Conservation (phyloP, 2,113 vertebrate genomes). For the Sula dactylatra region DNA sequence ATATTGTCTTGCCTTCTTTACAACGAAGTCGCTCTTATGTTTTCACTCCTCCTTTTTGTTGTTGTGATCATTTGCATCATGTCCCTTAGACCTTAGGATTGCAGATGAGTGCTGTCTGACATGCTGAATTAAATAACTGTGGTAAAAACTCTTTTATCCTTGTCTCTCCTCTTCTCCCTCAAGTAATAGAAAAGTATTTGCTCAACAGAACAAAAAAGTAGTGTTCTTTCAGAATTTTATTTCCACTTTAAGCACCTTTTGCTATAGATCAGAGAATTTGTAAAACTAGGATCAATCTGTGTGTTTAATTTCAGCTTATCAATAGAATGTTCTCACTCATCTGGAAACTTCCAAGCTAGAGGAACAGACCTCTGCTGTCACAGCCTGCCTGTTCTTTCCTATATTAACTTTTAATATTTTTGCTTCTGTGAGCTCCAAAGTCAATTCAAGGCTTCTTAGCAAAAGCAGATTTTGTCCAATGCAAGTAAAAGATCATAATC, state of each 20-base stretch:
- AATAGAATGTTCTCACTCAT: neutral
- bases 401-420: conserved; percentile 44
- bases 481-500: neutral
- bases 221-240: neutral
- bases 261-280: neutral
- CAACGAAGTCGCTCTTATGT: neutral
- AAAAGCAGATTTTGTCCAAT: conserved; percentile 21
- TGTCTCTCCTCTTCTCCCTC: neutral
- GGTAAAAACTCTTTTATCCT: neutral
- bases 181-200: neutral
- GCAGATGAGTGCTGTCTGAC: neutral
- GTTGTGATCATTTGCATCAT: neutral
- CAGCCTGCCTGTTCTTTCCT: conserved; percentile 12
- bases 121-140: neutral
- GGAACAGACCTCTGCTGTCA: neutral
- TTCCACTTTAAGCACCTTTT: neutral
- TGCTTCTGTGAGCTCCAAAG: neutral
- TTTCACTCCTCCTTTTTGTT: neutral
- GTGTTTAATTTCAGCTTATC: neutral
- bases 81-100: neutral
- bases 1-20: neutral
- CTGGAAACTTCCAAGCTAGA: neutral
- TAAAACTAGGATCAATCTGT: neutral
- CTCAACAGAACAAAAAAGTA: neutral
- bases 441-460: conserved; percentile 9